Percentiles rank a stretch among this genome's conserved stretches.
These are phyloP conservation scores for Neoaliturus tenellus DNA, from an alignment of 2,888 invertebrate genomes.

Conservation along the genomic window DNA sequence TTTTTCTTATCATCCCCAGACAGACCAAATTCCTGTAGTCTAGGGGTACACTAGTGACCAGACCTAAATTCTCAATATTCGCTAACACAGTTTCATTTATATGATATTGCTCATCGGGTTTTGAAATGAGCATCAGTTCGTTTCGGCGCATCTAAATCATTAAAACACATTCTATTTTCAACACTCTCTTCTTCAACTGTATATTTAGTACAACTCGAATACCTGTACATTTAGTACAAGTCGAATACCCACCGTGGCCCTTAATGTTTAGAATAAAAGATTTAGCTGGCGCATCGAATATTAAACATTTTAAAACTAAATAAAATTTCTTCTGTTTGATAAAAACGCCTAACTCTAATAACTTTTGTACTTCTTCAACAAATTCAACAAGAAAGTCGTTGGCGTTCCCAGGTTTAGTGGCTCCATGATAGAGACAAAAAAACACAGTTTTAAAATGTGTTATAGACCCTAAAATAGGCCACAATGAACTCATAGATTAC, in stretches of 20 bases:
- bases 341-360: neutral
- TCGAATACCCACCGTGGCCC: too few relatives aligned
- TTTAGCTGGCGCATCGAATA: too few relatives aligned
- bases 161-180: neutral
- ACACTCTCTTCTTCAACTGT: neutral
- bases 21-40: conserved; percentile 22
- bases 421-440: conserved; percentile 17
- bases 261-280: too few relatives aligned
- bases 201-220: too few relatives aligned
- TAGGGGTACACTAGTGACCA: neutral
- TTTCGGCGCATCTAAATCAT: neutral
- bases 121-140: conserved; percentile 9
- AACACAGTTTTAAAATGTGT: conserved; percentile 18
- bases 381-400: conserved; percentile 16
- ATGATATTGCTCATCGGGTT: conserved; percentile 10
- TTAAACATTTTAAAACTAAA: too few relatives aligned
- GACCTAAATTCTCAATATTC: neutral
- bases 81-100: neutral
- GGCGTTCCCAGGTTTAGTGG: neutral
- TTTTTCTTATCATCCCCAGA: conserved; percentile 23
- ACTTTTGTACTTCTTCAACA: neutral
- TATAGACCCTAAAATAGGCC: conserved; percentile 33
- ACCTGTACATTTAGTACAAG: too few relatives aligned
- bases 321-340: neutral
- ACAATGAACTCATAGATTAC: conserved; percentile 34